Conservation (phyloP, 1,140 invertebrate species). For the Eueides isabella region DNA sequence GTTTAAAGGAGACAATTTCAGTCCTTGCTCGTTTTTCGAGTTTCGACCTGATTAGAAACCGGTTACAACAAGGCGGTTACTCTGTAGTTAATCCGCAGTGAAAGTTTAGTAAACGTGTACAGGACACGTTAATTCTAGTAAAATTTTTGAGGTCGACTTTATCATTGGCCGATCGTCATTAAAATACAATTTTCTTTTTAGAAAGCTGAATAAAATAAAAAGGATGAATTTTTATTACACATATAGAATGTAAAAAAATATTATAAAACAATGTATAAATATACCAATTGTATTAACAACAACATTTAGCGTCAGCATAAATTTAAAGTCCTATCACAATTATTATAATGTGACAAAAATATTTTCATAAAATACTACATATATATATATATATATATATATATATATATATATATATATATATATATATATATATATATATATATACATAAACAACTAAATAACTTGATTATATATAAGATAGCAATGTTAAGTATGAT, state of each 20-base stretch:
- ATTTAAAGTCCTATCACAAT: no score
- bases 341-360: no score
- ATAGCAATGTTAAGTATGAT: not conserved
- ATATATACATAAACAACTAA: no score
- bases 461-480: no score
- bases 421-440: no score
- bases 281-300: no score
- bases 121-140: constrained; percentile 6
- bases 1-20: not conserved
- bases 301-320: no score
- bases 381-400: no score
- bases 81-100: constrained; percentile 26
- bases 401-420: no score
- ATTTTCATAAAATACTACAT: no score
- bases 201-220: not conserved
- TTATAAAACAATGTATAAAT: no score
- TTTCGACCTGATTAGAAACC: constrained; percentile 11
- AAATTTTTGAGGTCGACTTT: constrained; percentile 7
- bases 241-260: not conserved
- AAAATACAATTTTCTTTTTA: not conserved
- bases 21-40: not conserved
- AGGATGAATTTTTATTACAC: not conserved
- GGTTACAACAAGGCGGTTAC: constrained; percentile 20
- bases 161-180: not conserved
- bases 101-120: constrained; percentile 25